Percentiles rank a stretch among this genome's conserved stretches.
Conservation (phyloP, 64 coral and sea anemone genomes). For the Catalaphyllia jardinei region DNA sequence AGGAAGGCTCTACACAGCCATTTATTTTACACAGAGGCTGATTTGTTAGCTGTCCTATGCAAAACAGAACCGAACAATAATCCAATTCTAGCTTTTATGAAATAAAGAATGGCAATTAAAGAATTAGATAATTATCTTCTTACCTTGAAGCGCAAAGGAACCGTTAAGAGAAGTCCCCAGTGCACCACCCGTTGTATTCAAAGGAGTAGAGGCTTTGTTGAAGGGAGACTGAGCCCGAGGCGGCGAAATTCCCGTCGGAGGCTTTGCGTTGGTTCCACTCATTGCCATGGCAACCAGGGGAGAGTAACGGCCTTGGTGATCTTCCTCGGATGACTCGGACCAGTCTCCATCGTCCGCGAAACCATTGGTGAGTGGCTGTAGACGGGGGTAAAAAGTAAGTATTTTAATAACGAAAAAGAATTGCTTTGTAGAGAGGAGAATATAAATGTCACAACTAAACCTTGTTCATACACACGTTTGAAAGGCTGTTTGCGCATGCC, state of each 20-base stretch:
- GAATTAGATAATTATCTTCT: not conserved
- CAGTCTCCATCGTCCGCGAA: slow-evolving; percentile 75
- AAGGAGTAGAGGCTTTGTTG: not conserved
- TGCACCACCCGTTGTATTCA: slow-evolving; percentile 49
- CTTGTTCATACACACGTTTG: too few relatives aligned
- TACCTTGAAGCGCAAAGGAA: slow-evolving; percentile 63
- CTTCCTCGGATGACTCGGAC: slow-evolving; percentile 86
- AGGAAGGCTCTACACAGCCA: too few relatives aligned
- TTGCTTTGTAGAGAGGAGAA: not conserved
- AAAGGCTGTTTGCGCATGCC: too few relatives aligned
- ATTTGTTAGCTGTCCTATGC: too few relatives aligned
- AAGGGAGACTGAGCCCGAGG: slow-evolving; percentile 57
- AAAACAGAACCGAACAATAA: too few relatives aligned
- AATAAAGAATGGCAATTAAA: too few relatives aligned
- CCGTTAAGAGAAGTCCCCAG: slow-evolving; percentile 37
- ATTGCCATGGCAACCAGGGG: slow-evolving; percentile 46
- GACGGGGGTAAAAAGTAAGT: not conserved
- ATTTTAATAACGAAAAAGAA: not conserved
- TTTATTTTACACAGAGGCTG: too few relatives aligned
- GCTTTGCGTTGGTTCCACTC: slow-evolving; percentile 7
- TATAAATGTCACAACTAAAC: too few relatives aligned
- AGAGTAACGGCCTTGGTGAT: slow-evolving; percentile 34
- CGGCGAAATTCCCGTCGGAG: slow-evolving; percentile 4
- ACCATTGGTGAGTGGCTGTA: slow-evolving; percentile 64
- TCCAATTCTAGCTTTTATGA: too few relatives aligned